Evolutionary conservation across 2,797 vertebrate genomes (phyloP).

Genomic region (Lerista edwardsae): DNA sequence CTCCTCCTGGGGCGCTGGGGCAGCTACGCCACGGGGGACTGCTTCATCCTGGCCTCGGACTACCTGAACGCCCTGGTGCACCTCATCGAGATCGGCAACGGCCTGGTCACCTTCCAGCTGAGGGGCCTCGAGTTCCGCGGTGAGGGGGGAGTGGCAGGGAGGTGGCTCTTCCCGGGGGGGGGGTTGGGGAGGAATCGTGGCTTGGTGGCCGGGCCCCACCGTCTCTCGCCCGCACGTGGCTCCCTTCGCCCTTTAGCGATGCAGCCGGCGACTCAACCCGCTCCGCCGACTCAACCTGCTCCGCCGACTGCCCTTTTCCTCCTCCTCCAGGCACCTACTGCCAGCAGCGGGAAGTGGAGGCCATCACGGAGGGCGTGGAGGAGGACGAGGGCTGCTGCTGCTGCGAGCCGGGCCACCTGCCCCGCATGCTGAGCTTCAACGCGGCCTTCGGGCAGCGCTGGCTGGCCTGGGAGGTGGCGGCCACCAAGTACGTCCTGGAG

Average conservation of each 20-base stretch:
- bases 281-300: no score
- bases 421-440: conserved; percentile 74
- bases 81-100: conserved; percentile 77
- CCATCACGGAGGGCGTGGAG: conserved; percentile 75
- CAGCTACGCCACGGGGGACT: conserved; percentile 70
- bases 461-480: conserved; percentile 77
- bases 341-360: conserved; percentile 77
- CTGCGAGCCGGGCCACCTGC: conserved; percentile 75
- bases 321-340: conserved; percentile 68
- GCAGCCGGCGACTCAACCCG: no score
- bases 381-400: conserved; percentile 78
- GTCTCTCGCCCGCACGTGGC: no score
- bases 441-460: conserved; percentile 76
- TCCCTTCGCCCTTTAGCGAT: no score
- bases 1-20: conserved; percentile 75
- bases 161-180: no score
- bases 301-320: fast-evolving
- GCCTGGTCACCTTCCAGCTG: conserved; percentile 76
- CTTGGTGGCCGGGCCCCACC: no score
- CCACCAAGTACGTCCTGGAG: conserved; percentile 76
- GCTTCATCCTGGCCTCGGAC: conserved; percentile 76
- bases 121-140: conserved; percentile 76
- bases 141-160: conserved; percentile 33
- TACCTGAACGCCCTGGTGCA: conserved; percentile 77
- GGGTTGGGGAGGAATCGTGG: no score